Base-by-base conservation (phyloP, 2,113 vertebrate species). In the Pterocles orientalis region DNA sequence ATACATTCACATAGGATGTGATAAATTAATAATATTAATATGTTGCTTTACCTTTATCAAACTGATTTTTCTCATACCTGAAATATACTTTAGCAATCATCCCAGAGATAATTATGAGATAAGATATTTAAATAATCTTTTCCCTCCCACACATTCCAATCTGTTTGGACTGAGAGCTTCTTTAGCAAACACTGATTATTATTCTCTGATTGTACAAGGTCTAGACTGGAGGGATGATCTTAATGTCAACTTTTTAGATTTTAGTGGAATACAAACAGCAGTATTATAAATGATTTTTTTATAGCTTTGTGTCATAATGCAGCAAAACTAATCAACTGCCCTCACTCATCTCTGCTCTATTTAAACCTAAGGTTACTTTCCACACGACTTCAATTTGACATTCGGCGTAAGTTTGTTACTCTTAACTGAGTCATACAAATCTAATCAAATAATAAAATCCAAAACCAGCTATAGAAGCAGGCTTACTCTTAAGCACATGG, bases 221-320 rank as follows among this genome's bases (percentile, higher is more conserved):
- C 29, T 92, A 68, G 16, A 5, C 50, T 45, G 39, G 29, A 14
- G 29, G 39, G 56, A 72, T 70, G 79, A 92, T 77, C 33, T 79
- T 60, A 77, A 95, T 48, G 39, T 56, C 64, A 82, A 90, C 43
- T 34, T 83, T 88, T 68, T 51, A 83, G 39, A 62, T 92, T 90
- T 86, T 84, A 92, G 25, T 92, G 60, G n/a, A 88, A 75, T 86
- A 90, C 43, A 89, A 96, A 91, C 48, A 79, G 31, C 16, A 79
- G 60, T 77, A 81, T 70, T 92, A 64, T 45, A 83, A 94, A 90
- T 83, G 6, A 70, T 0, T 56, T 82, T 82, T 73, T 56, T 48
- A 90, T 53, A 90, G 51, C 31, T 88, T 68, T 78, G 43, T 28
- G 75, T 88, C 31, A 60, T 56, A 95, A 90, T 43, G 14, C 34